Base-by-base conservation (phyloP, 2,113 vertebrate genomes). In the Bujurquina vittata region DNA sequence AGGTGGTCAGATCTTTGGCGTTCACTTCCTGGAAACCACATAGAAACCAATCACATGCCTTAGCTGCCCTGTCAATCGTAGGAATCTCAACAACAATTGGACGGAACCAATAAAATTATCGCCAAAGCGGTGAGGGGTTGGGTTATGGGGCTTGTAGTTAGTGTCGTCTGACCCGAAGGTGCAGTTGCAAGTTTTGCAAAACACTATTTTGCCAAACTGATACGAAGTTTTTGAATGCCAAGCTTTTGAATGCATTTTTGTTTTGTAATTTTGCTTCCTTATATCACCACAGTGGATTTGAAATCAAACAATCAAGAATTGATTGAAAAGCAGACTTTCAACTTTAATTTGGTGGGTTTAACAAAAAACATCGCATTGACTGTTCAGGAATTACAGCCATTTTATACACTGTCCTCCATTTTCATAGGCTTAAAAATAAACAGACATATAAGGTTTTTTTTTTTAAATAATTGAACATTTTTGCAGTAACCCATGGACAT, bases 21-120 rank as follows among this genome's bases (percentile, higher is more conserved):
- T 90, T 93, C 73, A 92, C 94, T 96, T 96, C 95, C 95, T 95
- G 92, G 95, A 95, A 95, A 95, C 94, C 85, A 40, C 91, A 82
- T 94, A 85, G 93, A 91, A 91, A 94, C 92, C 88, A 86, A 92
- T 89, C 10, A 10, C 8, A 61, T 26, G 14, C 2, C 80, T 55
- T 3, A 14, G 6, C 23, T 11, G 2, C 10, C 6, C 7, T 37
- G 86, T 79, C 92, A 86, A 77, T 93, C 91, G 88, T 57, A 10
- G 6, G 7, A 26, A 15, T 3, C 18, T 6, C 10, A 72, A 37
- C 18, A 3, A 1, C 22, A 23, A 94, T 94, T 93, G 93, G 92
- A 79, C 60, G 0, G 10, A 59, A 35, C 29, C 1, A 33, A 55
- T 17, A 31, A 20, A 2, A 26, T 26, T 56, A 6, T 73, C 29